phyloP scores from a whole-genome alignment of 2,888 invertebrate genomes.

The Pristionchus entomophagus region DNA sequence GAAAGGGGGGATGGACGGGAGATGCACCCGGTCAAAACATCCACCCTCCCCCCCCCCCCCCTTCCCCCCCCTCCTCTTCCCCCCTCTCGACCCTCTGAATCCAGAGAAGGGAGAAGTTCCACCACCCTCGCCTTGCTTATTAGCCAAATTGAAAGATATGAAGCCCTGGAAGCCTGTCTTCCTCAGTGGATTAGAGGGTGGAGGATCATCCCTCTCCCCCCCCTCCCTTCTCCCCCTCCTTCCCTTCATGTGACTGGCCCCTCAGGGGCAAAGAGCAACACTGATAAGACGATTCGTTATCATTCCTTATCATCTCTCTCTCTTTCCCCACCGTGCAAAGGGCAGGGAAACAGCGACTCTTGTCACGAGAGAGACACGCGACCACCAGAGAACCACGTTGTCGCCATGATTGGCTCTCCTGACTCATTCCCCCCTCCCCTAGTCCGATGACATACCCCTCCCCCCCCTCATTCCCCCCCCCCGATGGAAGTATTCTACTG shows the following conservation, averaged over 20 bases:
- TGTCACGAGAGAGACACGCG: neutral
- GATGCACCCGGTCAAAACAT: conserved; percentile 34
- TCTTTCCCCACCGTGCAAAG: neutral
- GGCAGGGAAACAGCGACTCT: conserved; percentile 16
- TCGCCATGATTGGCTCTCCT: no score
- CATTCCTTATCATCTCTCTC: neutral
- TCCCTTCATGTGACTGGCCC: neutral
- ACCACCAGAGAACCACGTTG: neutral
- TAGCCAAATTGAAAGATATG: neutral
- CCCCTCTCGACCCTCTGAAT: neutral
- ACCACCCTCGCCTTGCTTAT: neutral
- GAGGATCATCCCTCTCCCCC: neutral
- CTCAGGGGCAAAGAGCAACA: conserved; percentile 9
- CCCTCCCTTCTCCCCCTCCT: no score
- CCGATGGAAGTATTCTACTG: no score
- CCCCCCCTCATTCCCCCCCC: no score
- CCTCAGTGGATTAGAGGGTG: conserved; percentile 1
- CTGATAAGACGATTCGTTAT: neutral
- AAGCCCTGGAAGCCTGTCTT: neutral
- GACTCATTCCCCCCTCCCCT: no score
- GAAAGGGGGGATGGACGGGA: neutral
- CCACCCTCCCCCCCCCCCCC: no score
- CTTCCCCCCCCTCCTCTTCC: neutral
- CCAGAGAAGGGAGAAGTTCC: neutral
- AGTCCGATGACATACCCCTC: no score